Conservation (phyloP, 2,888 invertebrate species). For the Odontothrips loti region DNA sequence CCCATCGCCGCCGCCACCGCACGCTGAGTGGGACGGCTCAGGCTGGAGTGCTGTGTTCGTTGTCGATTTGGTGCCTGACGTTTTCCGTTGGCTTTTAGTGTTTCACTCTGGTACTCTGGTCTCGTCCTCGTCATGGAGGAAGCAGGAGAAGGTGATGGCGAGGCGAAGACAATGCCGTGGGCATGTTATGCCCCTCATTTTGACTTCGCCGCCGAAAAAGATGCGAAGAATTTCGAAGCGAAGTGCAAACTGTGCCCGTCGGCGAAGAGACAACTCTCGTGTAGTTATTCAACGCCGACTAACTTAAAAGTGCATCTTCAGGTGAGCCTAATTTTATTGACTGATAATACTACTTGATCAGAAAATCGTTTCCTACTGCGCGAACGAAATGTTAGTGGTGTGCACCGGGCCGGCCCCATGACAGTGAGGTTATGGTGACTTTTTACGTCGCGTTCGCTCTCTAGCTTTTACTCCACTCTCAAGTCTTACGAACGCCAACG, state of each 20-base stretch:
- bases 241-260: neutral
- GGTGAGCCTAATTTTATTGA: neutral
- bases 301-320: neutral
- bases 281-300: neutral
- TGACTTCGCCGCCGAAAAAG: neutral
- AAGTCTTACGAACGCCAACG: too few species aligned
- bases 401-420: neutral
- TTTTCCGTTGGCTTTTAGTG: too few species aligned
- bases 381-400: neutral
- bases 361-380: neutral
- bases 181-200: neutral
- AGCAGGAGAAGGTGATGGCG: neutral
- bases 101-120: too few species aligned
- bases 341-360: neutral
- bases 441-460: neutral
- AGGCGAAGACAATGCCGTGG: neutral
- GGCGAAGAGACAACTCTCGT: neutral
- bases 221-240: neutral
- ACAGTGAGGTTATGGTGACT: neutral
- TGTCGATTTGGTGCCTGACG: too few species aligned
- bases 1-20: neutral
- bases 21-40: too few species aligned
- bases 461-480: too few species aligned
- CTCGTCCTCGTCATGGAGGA: too few species aligned
- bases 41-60: too few species aligned